Conservation (phyloP, 2,113 vertebrate genomes). For the Sinocyclocheilus rhinocerous region DNA sequence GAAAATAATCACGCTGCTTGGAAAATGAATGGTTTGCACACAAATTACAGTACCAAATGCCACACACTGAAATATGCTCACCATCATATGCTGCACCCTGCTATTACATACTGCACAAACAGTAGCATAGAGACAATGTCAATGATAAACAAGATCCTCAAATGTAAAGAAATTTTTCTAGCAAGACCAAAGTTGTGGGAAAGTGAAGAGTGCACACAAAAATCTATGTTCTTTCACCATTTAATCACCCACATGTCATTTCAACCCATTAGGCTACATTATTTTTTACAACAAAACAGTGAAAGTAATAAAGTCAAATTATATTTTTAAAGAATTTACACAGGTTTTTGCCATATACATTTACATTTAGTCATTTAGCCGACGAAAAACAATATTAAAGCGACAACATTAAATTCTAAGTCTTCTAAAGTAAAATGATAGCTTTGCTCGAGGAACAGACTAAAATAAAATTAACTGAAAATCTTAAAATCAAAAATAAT, state of each 20-base stretch:
- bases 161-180: background rate
- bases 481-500: background rate
- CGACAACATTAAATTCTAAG: background rate
- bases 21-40: constrained; percentile 6
- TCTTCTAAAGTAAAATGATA: background rate
- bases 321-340: background rate
- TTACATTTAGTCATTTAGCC: background rate
- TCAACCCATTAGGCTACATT: background rate
- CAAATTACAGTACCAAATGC: constrained; percentile 33
- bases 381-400: background rate
- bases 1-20: constrained; percentile 14
- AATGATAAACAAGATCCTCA: background rate
- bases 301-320: background rate
- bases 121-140: background rate
- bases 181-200: background rate
- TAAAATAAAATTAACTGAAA: background rate
- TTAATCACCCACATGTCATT: background rate
- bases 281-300: background rate
- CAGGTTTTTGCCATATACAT: background rate
- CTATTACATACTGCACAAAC: constrained; percentile 26
- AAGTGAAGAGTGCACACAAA: background rate
- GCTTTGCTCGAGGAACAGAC: background rate
- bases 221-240: background rate
- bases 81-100: constrained; percentile 8
- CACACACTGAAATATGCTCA: constrained; percentile 15